These are phyloP conservation scores for Elgaria multicarinata DNA, from an alignment of 2,113 vertebrate genomes.

Conservation along the genomic window DNA sequence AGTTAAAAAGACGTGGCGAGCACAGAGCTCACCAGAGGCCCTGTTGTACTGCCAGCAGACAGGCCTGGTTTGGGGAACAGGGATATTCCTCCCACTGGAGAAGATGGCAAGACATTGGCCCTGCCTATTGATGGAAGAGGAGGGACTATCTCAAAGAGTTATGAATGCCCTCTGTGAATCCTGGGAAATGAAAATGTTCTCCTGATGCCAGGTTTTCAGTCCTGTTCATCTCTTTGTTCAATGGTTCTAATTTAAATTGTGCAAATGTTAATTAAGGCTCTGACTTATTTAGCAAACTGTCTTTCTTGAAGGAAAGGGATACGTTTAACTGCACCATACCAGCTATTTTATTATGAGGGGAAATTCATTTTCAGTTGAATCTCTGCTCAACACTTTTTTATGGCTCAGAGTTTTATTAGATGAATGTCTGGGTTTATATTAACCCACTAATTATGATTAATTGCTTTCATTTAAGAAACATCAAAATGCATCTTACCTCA, in stretches of 20 bases:
- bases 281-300: conserved; percentile 17
- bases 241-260: not conserved
- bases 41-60: no score
- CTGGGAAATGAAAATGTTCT: not conserved
- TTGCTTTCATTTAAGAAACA: conserved; percentile 26
- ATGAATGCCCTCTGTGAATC: not conserved
- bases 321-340: not conserved
- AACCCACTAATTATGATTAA: conserved; percentile 50
- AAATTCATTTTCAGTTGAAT: not conserved
- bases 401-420: conserved; percentile 42
- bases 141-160: no score
- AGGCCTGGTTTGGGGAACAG: no score
- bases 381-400: conserved; percentile 17
- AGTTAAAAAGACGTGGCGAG: no score
- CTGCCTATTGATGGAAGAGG: no score
- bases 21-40: no score
- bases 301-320: not conserved
- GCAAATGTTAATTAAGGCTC: not conserved
- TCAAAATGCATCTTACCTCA: conserved; percentile 80
- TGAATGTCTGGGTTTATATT: conserved; percentile 6
- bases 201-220: not conserved
- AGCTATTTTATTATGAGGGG: not conserved
- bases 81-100: no score
- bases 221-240: not conserved
- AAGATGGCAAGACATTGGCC: no score